A percentile compares a stretch with the other conserved stretches of the same genome.
phyloP scores from a whole-genome alignment of 64 coral and sea anemone species.

The Orbicella faveolata region DNA sequence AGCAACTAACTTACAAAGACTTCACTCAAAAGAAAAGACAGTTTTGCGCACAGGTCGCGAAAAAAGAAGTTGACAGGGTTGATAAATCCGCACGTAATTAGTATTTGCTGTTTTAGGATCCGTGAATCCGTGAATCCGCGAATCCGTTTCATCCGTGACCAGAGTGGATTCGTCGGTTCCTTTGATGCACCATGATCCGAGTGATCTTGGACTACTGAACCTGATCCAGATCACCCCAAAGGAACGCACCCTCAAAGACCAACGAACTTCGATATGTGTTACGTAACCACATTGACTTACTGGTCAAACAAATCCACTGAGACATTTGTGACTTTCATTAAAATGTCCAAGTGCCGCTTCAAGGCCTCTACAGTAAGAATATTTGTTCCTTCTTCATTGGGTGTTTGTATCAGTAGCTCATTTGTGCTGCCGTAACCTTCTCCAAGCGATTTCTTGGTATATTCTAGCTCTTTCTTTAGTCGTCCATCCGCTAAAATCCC shows the following conservation, averaged over 20 bases:
- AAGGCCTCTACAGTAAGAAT: conserved; percentile 69
- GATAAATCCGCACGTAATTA: background rate
- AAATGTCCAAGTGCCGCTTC: conserved; percentile 56
- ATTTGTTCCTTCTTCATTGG: conserved; percentile 79
- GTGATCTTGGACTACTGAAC: no score
- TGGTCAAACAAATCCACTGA: conserved; percentile 75
- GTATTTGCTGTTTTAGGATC: background rate
- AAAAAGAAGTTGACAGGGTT: no score
- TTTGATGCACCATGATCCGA: no score
- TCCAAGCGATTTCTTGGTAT: conserved; percentile 60
- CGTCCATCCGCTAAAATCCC: conserved; percentile 70
- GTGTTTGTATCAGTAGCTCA: conserved; percentile 89
- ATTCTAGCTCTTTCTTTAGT: conserved; percentile 78
- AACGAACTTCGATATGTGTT: background rate
- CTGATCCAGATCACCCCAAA: no score
- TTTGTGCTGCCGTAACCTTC: conserved; percentile 66
- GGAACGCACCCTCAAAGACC: background rate
- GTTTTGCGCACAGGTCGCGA: no score
- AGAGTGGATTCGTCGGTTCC: no score
- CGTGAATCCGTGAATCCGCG: no score
- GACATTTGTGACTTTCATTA: conserved; percentile 71
- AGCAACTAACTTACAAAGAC: no score
- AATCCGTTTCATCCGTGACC: no score
- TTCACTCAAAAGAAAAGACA: background rate
- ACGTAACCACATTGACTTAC: conserved; percentile 42